A percentile compares a stretch with the other conserved stretches of the same genome.
These are phyloP conservation scores for Leptinotarsa haldemani DNA, from an alignment of 2,888 invertebrate genomes.

Conservation along the genomic window DNA sequence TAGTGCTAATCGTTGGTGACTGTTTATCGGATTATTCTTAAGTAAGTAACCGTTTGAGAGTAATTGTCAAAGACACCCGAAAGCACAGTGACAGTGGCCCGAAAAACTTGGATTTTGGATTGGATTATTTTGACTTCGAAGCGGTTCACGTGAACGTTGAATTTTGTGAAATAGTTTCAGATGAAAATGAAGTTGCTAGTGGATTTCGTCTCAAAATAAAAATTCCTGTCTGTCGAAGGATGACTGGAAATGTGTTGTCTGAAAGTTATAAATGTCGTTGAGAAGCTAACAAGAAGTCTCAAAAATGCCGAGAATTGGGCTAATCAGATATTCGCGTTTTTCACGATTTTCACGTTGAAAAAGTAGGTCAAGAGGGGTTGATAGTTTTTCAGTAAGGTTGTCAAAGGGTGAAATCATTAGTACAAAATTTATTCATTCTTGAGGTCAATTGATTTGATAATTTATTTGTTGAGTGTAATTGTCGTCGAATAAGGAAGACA, in stretches of 20 bases:
- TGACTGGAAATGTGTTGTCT: background rate
- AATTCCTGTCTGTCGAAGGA: background rate
- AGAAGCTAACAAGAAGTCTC: conserved; percentile 14
- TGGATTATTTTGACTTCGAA: conserved; percentile 22
- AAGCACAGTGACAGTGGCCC: conserved; percentile 36
- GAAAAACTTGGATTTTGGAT: background rate
- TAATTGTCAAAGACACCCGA: conserved; percentile 3
- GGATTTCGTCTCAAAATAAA: background rate
- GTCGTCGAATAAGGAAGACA: no score
- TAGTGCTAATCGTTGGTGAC: conserved; percentile 30
- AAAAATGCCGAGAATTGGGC: background rate
- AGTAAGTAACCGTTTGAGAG: conserved; percentile 40
- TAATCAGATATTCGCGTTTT: no score
- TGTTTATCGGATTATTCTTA: conserved; percentile 36
- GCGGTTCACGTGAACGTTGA: conserved; percentile 9
- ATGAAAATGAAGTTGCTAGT: conserved; percentile 3
- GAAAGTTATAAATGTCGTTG: background rate
- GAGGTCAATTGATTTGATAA: background rate
- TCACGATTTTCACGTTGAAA: background rate
- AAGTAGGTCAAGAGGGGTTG: conserved; percentile 3
- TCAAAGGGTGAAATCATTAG: background rate
- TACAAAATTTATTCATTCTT: no score
- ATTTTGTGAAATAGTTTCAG: background rate
- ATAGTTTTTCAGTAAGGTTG: background rate
- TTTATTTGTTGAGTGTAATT: background rate